phyloP scores from a whole-genome alignment of 2,888 invertebrate species.

The Pachymerium ferrugineum region DNA sequence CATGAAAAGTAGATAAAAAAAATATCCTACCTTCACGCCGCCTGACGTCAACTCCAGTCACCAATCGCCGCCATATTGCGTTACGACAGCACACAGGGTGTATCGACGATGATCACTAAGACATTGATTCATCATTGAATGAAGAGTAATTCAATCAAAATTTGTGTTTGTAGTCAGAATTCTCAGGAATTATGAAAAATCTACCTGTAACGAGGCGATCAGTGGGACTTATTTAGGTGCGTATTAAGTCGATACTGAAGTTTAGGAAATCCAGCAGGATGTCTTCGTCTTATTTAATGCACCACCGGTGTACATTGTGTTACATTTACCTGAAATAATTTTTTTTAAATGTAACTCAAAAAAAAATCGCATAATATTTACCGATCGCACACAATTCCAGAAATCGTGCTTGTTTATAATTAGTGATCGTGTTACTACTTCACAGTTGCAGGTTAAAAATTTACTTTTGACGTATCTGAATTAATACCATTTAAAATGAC shows the following conservation, averaged over 20 bases:
- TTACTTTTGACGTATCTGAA: too few species aligned
- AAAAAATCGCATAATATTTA: background rate
- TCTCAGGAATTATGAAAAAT: background rate
- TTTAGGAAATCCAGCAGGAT: background rate
- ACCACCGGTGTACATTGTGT: background rate
- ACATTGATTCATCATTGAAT: constrained; percentile 11
- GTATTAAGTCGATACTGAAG: background rate
- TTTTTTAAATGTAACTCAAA: too few species aligned
- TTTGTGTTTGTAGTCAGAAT: background rate
- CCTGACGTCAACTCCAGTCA: constrained; percentile 14
- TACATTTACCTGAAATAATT: background rate
- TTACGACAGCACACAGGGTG: constrained; percentile 17
- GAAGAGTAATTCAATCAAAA: background rate
- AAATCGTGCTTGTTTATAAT: too few species aligned
- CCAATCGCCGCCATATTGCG: constrained; percentile 5
- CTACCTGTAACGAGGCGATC: background rate
- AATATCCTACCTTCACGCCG: background rate
- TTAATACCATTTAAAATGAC: too few species aligned
- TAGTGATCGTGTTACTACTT: too few species aligned
- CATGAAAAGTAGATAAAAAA: background rate
- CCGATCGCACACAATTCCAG: background rate
- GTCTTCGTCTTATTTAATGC: constrained; percentile 6
- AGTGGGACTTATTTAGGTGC: background rate
- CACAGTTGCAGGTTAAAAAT: too few species aligned
- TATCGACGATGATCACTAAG: constrained; percentile 15